These are phyloP conservation scores for Diabrotica balteata DNA, from an alignment of 2,888 invertebrate species.

Conservation along the genomic window DNA sequence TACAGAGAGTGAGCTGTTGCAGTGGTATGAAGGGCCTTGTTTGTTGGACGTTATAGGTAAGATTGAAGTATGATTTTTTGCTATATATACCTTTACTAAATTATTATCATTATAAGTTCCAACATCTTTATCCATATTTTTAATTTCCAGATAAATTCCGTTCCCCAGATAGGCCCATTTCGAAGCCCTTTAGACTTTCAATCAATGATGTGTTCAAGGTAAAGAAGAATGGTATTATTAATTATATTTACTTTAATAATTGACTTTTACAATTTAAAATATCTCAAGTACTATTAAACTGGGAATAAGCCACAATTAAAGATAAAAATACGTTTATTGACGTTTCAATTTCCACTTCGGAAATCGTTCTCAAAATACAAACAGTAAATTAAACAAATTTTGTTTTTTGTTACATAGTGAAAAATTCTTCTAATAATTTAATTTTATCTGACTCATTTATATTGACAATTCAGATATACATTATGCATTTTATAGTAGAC, in stretches of 20 bases:
- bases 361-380: no score
- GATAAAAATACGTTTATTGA: no score
- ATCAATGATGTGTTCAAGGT: constrained; percentile 96
- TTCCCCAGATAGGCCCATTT: constrained; percentile 84
- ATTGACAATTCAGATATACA: no score
- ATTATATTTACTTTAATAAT: not conserved
- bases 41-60: constrained; percentile 84
- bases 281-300: no score
- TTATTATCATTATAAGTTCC: not conserved
- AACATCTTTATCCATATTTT: constrained; percentile 2
- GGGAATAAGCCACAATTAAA: no score
- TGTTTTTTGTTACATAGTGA: no score
- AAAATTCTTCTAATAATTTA: no score
- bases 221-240: constrained; percentile 10
- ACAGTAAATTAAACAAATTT: no score
- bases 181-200: constrained; percentile 90
- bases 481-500: no score
- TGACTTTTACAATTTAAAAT: no score
- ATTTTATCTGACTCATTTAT: no score
- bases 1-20: constrained; percentile 68
- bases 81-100: not conserved
- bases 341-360: no score
- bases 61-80: not conserved
- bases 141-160: constrained; percentile 74
- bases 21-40: constrained; percentile 86